Evolutionary conservation across 2,888 invertebrate genomes (phyloP), one percentile per base, ranked within the genome.

Genomic region (Furcula furcula): DNA sequence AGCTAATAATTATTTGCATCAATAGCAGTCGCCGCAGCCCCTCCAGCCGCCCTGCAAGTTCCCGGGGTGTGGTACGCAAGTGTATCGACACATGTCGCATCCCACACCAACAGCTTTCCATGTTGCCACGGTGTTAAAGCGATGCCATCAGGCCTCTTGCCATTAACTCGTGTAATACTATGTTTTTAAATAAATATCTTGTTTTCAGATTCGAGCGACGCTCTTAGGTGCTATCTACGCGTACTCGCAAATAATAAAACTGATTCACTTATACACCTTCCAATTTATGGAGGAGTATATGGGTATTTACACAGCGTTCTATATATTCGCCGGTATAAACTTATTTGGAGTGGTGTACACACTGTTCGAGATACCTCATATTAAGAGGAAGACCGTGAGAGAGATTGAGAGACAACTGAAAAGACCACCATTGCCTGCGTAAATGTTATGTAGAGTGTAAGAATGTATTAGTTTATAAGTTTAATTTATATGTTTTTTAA

Each of bases 351-450:
- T 70, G 1, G 76, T 85, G 41, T 86, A 84, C 58, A 47, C 72
- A 0, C 29, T 83, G 2, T 76, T 78, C 2, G 64, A 51, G 1
- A 36, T 83, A 4, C 86, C 86, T 0, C 53, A 64, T 3, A 52
- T 79, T 5, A 78, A 59, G 9, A 54, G 61, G 10, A 78, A 66
- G 31, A 75, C 42, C 31, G 58, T 75, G 0, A 73, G 46, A 46
- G 74, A 79, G 23, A 77, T 87, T 11, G 85, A 86, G 27, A 74
- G 55, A 13, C 81, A 81, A 13, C 33, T 87, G 14, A 84, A 78
- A 41, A 62, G 81, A 31, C 59, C 71, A 7, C 73, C 77, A 1
- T 46, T 84, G 16, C 62, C 80, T 1, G 74, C 79, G 18, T 76
- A 46, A 65, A 37, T 31, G 40, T 22, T 29, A n/a, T n/a, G n/a